Base-by-base conservation (phyloP, 2,888 invertebrate genomes). In the Sialis fuliginosa region DNA sequence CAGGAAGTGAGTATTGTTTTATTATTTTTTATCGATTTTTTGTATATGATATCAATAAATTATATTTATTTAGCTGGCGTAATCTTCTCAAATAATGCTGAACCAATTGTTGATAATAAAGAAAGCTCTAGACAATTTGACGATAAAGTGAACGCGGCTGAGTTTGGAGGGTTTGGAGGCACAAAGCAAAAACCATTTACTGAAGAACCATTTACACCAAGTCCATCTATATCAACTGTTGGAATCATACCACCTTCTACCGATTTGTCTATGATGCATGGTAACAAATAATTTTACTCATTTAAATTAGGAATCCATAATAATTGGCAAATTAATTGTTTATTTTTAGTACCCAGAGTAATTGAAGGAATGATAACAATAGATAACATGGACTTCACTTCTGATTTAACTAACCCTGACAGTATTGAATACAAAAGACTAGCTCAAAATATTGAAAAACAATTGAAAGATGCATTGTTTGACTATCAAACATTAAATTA, bases 311-410 rank as follows among this genome's bases (percentile, higher is more conserved):
- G 31, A 39, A n/a, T 10, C 8, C n/a, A 33, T 42, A 13, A 13
- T 12, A 9, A 32, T 43, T 9, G 1, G 47, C 31, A 33, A 40
- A 45, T 44, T 8, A 47, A 33, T 44, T 51, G 50, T 37, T 45
- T 50, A 48, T 52, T 62, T 62, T 42, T 65, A 75, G 83, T 86
- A 52, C 79, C 81, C 45, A 68, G 74, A 57, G 78, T 79, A 4
- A 57, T 84, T 40, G 80, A 84, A 62, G 81, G 81, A 3, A 71
- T 76, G 55, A 58, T 85, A 47, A 73, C 64, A 48, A 70, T 86
- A 34, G 77, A 80, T 54, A 79, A 81, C 57, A 68, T 79, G 53
- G 69, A 74, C 40, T 83, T 74, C 62, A 68, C 68, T 7, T 64
- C 71, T 2, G 74, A 70, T 22, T 65, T 83, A 40, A 61, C 65